These are phyloP conservation scores for Poeciliopsis gracilis DNA, from an alignment of 2,797 vertebrate genomes.

Conservation along the genomic window DNA sequence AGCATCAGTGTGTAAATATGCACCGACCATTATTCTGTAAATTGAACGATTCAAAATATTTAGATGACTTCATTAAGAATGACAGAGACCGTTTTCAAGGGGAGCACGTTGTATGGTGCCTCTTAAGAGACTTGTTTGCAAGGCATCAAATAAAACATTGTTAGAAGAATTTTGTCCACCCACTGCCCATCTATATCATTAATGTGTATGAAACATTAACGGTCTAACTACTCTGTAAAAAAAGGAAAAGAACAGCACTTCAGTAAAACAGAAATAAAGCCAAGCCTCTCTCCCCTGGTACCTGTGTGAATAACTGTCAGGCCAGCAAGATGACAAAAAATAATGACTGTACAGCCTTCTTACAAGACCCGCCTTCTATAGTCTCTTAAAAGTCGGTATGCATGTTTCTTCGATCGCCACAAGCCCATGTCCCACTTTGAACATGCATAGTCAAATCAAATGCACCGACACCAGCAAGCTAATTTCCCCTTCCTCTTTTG, in stretches of 20 bases:
- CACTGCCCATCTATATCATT: conserved; percentile 37
- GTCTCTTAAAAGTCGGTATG: conserved; percentile 50
- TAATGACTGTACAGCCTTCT: conserved; percentile 33
- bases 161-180: conserved; percentile 35
- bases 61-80: conserved; percentile 18
- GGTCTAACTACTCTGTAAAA: conserved; percentile 4
- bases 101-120: not conserved
- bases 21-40: conserved; percentile 29
- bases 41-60: conserved; percentile 32
- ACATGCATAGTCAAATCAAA: conserved; percentile 41
- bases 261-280: conserved; percentile 61
- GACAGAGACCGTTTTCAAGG: not conserved
- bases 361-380: conserved; percentile 17
- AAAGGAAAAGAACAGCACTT: conserved; percentile 55
- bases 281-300: conserved; percentile 28
- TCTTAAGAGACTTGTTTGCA: conserved; percentile 37
- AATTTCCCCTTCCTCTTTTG: conserved; percentile 42
- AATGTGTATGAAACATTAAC: conserved; percentile 35
- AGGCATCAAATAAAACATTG: conserved; percentile 52
- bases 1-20: conserved; percentile 60
- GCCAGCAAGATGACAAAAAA: conserved; percentile 48
- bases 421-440: conserved; percentile 52
- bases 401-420: conserved; percentile 39
- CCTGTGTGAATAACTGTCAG: conserved; percentile 46
- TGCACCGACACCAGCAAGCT: conserved; percentile 38